Evolutionary conservation across 2,113 vertebrate species (phyloP), one percentile per base, ranked within the genome.

Genomic region (Mohoua ochrocephala): DNA sequence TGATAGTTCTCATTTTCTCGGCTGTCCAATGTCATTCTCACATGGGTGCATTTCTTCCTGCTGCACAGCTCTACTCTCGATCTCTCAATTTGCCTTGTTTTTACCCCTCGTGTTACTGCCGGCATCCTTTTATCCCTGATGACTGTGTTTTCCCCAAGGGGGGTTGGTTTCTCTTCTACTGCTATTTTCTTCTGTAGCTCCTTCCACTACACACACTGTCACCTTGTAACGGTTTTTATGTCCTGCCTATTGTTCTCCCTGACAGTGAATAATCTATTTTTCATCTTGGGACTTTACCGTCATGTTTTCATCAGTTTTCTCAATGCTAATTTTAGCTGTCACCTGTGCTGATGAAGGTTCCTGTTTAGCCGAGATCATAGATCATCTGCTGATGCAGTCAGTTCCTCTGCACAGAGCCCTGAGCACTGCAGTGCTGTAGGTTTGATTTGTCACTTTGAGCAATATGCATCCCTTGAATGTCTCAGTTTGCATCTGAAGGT

Each of bases 251-350:
- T 97, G 95, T 97, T 97, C 87, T 89, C 67, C n/a, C 71, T 96
- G 96, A 97, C 97, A 96, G 84, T 84, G 95, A 96, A 93, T 96
- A 95, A 97, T 98, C 96, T 97, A 16, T 97, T 97, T 97, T 97
- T 97, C 79, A 87, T 96, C 95, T 69, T 28, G 13, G 61, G 70
- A 92, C 83, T 94, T 94, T 57, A 67, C 70, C 14, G 1, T 92
- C 87, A 87, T 85, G 83, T 94, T 97, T 97, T 93, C 84, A 89
- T 95, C 90, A 78, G 79, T 75, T 93, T 91, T 96, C 93, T 91
- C 89, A 84, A 78, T 84, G 93, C 95, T 97, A 96, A 97, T 97
- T 97, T 92, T 49, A 44, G 88, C 88, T 97, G 97, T 98, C 95
- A 95, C 73, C 84, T 82, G 86, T 19, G 21, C 93, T 96, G 95